A percentile compares a stretch with the other conserved stretches of the same genome.
phyloP scores from a whole-genome alignment of 2,113 vertebrate genomes.

The Epinephelus cyanopodus region DNA sequence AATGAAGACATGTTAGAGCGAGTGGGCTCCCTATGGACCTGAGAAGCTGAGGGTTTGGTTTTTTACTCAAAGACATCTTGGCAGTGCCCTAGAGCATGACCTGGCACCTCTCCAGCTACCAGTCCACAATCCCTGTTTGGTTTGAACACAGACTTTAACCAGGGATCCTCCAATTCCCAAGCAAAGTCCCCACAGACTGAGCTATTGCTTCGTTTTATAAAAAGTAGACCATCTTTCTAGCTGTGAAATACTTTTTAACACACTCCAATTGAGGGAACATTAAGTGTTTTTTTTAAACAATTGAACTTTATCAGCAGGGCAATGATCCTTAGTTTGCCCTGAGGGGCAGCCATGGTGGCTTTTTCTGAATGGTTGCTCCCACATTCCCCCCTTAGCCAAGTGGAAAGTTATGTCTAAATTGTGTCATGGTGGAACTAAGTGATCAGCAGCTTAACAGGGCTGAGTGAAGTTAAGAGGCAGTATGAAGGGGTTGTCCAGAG shows the following conservation, averaged over 20 bases:
- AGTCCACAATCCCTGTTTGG: too few relatives aligned
- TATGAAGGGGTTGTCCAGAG: constrained; percentile 20
- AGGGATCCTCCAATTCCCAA: too few relatives aligned
- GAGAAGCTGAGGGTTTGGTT: too few relatives aligned
- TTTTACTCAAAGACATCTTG: too few relatives aligned
- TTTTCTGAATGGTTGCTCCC: constrained; percentile 43
- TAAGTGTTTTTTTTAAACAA: constrained; percentile 36
- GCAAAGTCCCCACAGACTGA: too few relatives aligned
- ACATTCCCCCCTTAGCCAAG: constrained; percentile 28
- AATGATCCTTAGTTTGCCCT: constrained; percentile 30
- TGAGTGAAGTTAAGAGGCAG: constrained; percentile 23
- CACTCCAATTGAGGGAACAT: neutral
- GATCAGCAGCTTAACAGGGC: constrained; percentile 55
- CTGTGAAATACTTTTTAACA: neutral
- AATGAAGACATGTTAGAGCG: too few relatives aligned
- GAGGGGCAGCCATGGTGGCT: constrained; percentile 19
- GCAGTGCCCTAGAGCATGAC: too few relatives aligned
- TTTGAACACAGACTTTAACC: too few relatives aligned
- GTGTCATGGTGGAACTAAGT: constrained; percentile 56
- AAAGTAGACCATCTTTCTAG: too few relatives aligned
- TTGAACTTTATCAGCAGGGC: constrained; percentile 41
- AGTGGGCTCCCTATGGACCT: too few relatives aligned
- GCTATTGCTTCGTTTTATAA: too few relatives aligned
- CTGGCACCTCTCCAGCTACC: too few relatives aligned
- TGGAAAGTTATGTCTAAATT: constrained; percentile 58